Percentiles rank a stretch among this genome's conserved stretches.
Evolutionary conservation across 2,113 vertebrate genomes (phyloP).

Genomic region (Himantopus leucocephalus): DNA sequence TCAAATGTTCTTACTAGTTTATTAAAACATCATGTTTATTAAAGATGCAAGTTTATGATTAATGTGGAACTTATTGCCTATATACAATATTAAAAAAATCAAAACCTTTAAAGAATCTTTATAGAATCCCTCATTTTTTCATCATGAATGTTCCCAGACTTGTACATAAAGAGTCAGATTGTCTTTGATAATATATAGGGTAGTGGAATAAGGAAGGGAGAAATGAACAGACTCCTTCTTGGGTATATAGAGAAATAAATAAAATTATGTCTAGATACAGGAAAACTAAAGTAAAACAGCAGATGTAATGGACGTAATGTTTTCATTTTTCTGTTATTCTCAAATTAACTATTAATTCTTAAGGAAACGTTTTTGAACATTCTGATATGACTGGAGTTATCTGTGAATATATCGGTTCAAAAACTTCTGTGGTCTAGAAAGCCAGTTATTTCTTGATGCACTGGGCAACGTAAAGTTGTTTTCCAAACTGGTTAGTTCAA

Average conservation of each 20-base stretch:
- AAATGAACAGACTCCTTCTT: not conserved
- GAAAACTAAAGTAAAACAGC: not conserved
- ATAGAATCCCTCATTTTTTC: not conserved
- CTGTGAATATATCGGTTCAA: not conserved
- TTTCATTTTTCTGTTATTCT: not conserved
- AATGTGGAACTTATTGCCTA: not conserved
- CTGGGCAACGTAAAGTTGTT: not conserved
- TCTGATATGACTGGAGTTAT: not conserved
- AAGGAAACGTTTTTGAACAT: not conserved
- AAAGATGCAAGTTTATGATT: not conserved
- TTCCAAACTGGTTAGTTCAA: not conserved
- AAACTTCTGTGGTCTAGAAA: not conserved
- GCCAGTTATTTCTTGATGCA: not conserved
- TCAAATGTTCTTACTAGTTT: not conserved
- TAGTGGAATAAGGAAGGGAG: not conserved
- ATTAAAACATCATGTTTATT: conserved; percentile 5
- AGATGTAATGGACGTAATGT: not conserved
- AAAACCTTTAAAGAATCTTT: not conserved
- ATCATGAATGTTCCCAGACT: not conserved
- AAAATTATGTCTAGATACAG: not conserved
- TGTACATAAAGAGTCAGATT: not conserved
- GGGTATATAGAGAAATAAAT: not conserved
- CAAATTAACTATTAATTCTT: not conserved
- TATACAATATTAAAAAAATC: not conserved
- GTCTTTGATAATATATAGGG: not conserved